phyloP scores from a whole-genome alignment of 2,888 invertebrate genomes.

The Tiphia femorata region DNA sequence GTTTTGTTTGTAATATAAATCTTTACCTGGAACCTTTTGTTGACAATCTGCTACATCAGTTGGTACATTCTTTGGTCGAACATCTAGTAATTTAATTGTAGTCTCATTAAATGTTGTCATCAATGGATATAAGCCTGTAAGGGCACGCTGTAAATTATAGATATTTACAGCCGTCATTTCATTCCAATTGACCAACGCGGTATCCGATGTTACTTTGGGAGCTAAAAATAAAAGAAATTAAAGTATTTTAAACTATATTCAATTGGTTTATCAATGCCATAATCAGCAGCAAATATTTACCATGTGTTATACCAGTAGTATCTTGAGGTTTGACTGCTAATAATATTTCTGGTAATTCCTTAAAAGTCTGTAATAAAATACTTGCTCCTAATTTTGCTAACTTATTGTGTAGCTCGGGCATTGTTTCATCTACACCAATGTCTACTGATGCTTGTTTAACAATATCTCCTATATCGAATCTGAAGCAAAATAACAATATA shows the following conservation, averaged over 20 bases:
- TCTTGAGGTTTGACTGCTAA: constrained; percentile 74
- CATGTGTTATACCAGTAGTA: constrained; percentile 76
- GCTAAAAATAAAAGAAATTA: constrained; percentile 72
- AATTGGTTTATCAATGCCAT: constrained; percentile 7
- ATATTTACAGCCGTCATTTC: constrained; percentile 75
- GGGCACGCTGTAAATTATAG: constrained; percentile 80
- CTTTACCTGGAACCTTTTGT: constrained; percentile 54
- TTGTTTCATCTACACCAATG: constrained; percentile 73
- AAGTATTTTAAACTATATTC: constrained; percentile 2
- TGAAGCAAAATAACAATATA: constrained; percentile 40
- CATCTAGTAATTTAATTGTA: constrained; percentile 75
- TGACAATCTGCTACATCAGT: constrained; percentile 5
- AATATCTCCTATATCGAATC: constrained; percentile 85
- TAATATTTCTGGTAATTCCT: constrained; percentile 74
- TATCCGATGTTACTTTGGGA: constrained; percentile 76
- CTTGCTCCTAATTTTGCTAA: constrained; percentile 79
- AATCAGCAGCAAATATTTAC: constrained; percentile 68
- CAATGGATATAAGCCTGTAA: constrained; percentile 76
- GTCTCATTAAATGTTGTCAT: constrained; percentile 75
- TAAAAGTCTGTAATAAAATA: constrained; percentile 76
- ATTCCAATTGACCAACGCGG: constrained; percentile 78
- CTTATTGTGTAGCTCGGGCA: constrained; percentile 76
- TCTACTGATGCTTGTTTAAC: constrained; percentile 73
- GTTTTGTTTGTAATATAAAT: constrained; percentile 3
- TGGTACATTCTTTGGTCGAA: constrained; percentile 60